Percentiles rank a stretch among this genome's conserved stretches.
Conservation (phyloP, 1,140 invertebrate species). For the Plodia interpunctella region DNA sequence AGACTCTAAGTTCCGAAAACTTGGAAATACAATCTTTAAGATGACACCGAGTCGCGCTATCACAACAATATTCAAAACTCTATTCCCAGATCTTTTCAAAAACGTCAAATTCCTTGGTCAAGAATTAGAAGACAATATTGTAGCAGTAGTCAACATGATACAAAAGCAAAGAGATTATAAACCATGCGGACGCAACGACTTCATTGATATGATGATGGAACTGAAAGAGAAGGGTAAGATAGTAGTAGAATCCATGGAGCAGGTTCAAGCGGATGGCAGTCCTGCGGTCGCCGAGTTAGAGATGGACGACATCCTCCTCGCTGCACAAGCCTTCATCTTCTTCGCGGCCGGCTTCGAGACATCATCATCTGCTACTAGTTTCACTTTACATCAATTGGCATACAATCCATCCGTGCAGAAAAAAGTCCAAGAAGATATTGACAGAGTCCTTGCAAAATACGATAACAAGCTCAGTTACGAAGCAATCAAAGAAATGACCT, state of each 20-base stretch:
- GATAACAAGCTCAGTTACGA: constrained; percentile 60
- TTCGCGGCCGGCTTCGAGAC: constrained; percentile 27
- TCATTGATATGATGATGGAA: constrained; percentile 24
- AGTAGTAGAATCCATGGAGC: constrained; percentile 17
- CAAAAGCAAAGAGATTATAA: constrained; percentile 19
- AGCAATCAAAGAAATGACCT: constrained; percentile 76
- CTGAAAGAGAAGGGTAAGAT: constrained; percentile 16
- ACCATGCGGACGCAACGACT: constrained; percentile 20
- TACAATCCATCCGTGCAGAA: constrained; percentile 16
- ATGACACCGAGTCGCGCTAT: background rate
- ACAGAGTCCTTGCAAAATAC: constrained; percentile 16
- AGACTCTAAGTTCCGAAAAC: constrained; percentile 17
- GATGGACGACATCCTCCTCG: constrained; percentile 14
- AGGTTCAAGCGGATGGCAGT: constrained; percentile 12
- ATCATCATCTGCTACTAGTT: constrained; percentile 19
- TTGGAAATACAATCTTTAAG: constrained; percentile 19
- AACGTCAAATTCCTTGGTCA: constrained; percentile 8
- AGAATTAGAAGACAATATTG: constrained; percentile 1
- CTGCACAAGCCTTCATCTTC: constrained; percentile 23
- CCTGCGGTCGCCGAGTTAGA: constrained; percentile 11
- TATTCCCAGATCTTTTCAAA: constrained; percentile 15
- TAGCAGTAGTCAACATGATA: constrained; percentile 13
- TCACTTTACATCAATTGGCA: constrained; percentile 20
- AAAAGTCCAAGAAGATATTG: constrained; percentile 19
- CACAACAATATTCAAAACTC: constrained; percentile 6